These are phyloP conservation scores for Dromiciops gliroides DNA, from an alignment of 2,113 vertebrate genomes.

Conservation along the genomic window DNA sequence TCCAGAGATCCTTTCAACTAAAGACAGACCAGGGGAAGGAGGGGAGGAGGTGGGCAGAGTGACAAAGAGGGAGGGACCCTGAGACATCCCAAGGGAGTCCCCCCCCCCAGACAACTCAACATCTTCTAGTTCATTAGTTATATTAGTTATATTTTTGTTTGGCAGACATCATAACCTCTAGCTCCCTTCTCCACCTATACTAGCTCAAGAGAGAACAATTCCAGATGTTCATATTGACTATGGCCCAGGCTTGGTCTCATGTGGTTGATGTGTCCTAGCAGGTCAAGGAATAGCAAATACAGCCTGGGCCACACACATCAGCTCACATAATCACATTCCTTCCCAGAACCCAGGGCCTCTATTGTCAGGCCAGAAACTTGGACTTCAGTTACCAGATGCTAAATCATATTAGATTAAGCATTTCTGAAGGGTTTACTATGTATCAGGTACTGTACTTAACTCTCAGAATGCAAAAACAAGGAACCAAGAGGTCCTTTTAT, in stretches of 20 bases:
- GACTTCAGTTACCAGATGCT: neutral
- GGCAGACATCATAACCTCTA: neutral
- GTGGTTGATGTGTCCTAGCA: neutral
- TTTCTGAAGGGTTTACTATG: neutral
- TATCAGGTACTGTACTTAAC: neutral
- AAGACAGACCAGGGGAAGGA: neutral
- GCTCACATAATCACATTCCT: neutral
- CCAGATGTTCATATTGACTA: neutral
- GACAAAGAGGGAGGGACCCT: neutral
- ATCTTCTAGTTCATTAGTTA: neutral
- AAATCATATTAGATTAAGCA: neutral
- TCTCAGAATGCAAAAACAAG: neutral
- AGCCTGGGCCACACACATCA: neutral
- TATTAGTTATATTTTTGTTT: neutral
- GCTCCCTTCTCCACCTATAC: neutral
- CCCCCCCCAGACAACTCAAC: neutral
- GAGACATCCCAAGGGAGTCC: conserved; percentile 14
- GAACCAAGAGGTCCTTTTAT: neutral
- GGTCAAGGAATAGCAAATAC: neutral
- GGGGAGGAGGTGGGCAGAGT: neutral
- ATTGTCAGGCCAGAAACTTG: neutral
- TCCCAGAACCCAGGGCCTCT: neutral
- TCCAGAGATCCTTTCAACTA: neutral
- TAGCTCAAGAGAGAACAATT: neutral
- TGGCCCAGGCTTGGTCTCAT: neutral